phyloP scores from a whole-genome alignment of 2,888 invertebrate genomes.

The Carabus problematicus region DNA sequence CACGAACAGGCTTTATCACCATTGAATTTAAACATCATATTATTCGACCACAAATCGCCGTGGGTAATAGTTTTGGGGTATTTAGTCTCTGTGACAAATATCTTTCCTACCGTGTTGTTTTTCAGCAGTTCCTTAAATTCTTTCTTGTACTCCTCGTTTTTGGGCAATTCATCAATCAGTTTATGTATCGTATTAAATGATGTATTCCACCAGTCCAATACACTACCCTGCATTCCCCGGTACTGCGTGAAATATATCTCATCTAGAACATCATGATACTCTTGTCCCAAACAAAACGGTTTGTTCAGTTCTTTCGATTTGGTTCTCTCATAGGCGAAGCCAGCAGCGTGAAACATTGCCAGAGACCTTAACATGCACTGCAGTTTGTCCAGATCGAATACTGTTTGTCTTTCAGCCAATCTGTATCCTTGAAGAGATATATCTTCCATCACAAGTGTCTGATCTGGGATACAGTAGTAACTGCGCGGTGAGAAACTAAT shows the following conservation, averaged over 20 bases:
- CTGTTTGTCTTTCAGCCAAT: slow-evolving; percentile 50
- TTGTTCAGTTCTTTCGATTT: slow-evolving; percentile 46
- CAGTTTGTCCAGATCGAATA: slow-evolving; percentile 61
- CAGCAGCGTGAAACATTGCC: slow-evolving; percentile 62
- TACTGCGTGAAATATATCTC: too few species aligned
- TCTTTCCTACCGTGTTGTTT: not conserved
- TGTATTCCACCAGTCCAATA: slow-evolving; percentile 27
- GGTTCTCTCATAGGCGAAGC: slow-evolving; percentile 61
- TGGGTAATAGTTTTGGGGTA: not conserved
- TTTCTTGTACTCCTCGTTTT: not conserved
- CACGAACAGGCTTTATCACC: slow-evolving; percentile 44
- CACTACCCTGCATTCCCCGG: too few species aligned
- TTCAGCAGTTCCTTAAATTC: not conserved
- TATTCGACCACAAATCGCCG: slow-evolving; percentile 5
- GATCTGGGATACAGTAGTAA: slow-evolving; percentile 49
- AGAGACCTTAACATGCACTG: slow-evolving; percentile 60
- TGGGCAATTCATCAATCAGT: not conserved
- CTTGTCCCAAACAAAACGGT: not conserved
- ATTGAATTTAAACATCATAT: slow-evolving; percentile 18
- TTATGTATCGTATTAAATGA: not conserved
- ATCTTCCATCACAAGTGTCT: slow-evolving; percentile 52
- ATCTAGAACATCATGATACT: too few species aligned
- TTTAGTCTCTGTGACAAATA: slow-evolving; percentile 4
- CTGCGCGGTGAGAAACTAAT: slow-evolving; percentile 49
- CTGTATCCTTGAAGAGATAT: slow-evolving; percentile 47